Evolutionary conservation across 2,888 invertebrate species (phyloP).

Genomic region (Pogonocherus hispidulus): DNA sequence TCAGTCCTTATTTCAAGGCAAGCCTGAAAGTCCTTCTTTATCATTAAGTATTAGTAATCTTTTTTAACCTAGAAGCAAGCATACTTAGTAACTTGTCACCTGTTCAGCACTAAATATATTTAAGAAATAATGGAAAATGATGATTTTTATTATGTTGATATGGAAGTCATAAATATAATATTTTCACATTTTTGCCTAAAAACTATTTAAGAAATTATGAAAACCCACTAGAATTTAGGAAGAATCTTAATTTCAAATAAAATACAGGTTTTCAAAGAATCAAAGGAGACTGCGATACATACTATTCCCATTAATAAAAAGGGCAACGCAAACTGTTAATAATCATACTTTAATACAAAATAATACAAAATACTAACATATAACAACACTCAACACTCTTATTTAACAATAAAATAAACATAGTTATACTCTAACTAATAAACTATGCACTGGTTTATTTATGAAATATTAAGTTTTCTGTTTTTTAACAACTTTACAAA

Average conservation of each 20-base stretch:
- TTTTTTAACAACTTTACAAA: background rate
- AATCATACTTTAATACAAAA: too few species aligned
- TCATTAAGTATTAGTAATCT: too few species aligned
- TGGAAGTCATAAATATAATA: background rate
- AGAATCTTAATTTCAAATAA: background rate
- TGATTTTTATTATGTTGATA: background rate
- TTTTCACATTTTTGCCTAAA: background rate
- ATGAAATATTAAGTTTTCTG: background rate
- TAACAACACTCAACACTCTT: too few species aligned
- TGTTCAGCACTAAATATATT: too few species aligned
- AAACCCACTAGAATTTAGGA: background rate
- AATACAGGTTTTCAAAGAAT: background rate
- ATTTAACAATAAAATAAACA: too few species aligned
- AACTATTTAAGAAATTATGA: background rate
- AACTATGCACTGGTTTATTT: too few species aligned
- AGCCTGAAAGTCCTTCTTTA: too few species aligned
- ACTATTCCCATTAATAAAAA: background rate
- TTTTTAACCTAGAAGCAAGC: too few species aligned
- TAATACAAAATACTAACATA: too few species aligned
- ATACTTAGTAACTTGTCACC: too few species aligned
- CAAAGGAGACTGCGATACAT: background rate
- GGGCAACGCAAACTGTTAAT: background rate
- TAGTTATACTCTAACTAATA: too few species aligned
- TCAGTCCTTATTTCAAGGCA: too few species aligned
- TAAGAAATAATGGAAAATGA: background rate